phyloP scores from a whole-genome alignment of 2,888 invertebrate genomes.

The Cataglyphis cursor region DNA sequence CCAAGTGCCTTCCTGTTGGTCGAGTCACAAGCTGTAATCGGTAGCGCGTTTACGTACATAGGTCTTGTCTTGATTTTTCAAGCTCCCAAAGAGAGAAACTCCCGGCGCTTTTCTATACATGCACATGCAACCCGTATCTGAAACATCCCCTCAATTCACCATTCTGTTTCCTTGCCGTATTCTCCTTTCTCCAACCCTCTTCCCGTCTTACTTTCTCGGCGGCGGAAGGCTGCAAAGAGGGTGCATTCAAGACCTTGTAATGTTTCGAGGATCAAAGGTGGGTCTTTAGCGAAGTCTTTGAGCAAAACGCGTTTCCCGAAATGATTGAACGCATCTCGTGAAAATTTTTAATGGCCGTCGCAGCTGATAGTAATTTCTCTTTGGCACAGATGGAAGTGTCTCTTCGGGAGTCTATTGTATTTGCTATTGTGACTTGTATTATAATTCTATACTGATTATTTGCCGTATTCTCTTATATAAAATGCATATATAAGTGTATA shows the following conservation, averaged over 20 bases:
- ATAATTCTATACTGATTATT: neutral
- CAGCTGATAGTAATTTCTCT: neutral
- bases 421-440: neutral
- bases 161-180: conserved; percentile 67
- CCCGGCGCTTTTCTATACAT: conserved; percentile 40
- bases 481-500: neutral
- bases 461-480: neutral
- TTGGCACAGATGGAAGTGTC: neutral
- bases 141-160: conserved; percentile 57
- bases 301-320: neutral
- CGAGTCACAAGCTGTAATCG: conserved; percentile 83
- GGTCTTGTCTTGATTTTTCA: conserved; percentile 78
- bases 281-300: neutral
- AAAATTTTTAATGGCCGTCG: conserved; percentile 15
- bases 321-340: conserved; percentile 13
- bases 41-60: conserved; percentile 71
- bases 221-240: conserved; percentile 43
- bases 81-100: conserved; percentile 53
- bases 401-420: neutral
- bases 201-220: conserved; percentile 12
- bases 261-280: conserved; percentile 17
- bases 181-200: neutral
- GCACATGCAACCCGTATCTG: conserved; percentile 28
- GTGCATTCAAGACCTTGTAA: conserved; percentile 9
- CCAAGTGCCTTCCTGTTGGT: conserved; percentile 86